Evolutionary conservation across 2,888 invertebrate species (phyloP), one percentile per base, ranked within the genome.

Genomic region (Apocheima hispidaria): DNA sequence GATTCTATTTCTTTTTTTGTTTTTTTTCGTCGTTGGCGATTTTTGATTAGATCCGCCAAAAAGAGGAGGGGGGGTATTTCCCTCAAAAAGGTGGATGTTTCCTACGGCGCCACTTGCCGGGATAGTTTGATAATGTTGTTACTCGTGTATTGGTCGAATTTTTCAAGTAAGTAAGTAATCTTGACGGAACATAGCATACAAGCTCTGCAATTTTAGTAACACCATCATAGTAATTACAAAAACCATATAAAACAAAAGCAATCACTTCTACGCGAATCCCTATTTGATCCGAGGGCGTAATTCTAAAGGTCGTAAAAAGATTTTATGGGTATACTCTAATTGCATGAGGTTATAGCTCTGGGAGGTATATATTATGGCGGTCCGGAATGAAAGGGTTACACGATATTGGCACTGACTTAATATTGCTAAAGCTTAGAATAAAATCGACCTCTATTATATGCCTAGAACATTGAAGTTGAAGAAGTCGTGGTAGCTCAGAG

Each of bases 251-350:
- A 55, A 52, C 50, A 35, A 48, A 62, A 46, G 40, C 50, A 55
- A 60, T 51, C 38, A 21, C 51, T 44, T 38, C 40, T 64, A 57
- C 61, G 60, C 63, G 63, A 57, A 40, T 48, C 54, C 33, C 56
- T 57, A 59, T 66, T 63, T 63, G 61, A 69, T 65, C 56, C 48
- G 36, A 43, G 44, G 50, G 50, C 59, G 56, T 66, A 58, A 64
- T 58, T 60, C 41, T 44, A 26, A 38, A 51, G 35, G 30, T 70
- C 69, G 62, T 70, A 69, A 70, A 68, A 56, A 51, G 44, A 60
- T 68, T 67, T 68, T 66, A 68, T 66, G 48, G 52, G 48, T 66
- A 49, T 49, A 36, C 49, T 49, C 64, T 67, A 68, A 70, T 70
- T 70, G 68, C 67, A 63, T 50, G 48, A 50, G 46, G 65, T 59